Percentiles rank a stretch among this genome's conserved stretches.
These are phyloP conservation scores for Pantherophis guttatus DNA, from an alignment of 2,113 vertebrate species.

Conservation along the genomic window DNA sequence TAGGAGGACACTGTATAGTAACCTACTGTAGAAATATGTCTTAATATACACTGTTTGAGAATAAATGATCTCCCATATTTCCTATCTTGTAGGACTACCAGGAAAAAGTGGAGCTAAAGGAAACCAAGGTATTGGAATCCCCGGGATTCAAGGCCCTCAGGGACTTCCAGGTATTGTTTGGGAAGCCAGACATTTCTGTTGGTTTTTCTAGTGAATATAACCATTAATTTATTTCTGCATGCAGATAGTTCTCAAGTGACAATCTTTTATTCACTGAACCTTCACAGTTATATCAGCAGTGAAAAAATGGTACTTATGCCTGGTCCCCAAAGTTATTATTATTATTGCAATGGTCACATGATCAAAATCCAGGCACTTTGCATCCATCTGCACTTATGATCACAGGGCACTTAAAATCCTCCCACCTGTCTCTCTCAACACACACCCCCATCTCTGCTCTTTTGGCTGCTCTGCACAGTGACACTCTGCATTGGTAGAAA, in stretches of 20 bases:
- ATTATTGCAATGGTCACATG: not conserved
- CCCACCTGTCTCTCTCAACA: not conserved
- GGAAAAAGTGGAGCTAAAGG: constrained; percentile 87
- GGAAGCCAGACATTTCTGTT: not conserved
- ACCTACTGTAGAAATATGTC: not conserved
- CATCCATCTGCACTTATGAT: not conserved
- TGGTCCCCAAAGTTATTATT: not conserved
- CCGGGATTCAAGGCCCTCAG: constrained; percentile 82
- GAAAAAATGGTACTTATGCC: not conserved
- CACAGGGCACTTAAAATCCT: not conserved
- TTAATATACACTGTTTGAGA: not conserved
- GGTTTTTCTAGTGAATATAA: not conserved
- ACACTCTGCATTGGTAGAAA: not conserved
- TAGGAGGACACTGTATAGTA: not conserved
- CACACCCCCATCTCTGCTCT: not conserved
- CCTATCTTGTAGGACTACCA: constrained; percentile 76
- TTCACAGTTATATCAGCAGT: not conserved
- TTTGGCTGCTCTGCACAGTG: not conserved
- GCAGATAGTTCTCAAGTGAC: not conserved
- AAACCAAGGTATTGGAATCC: constrained; percentile 75
- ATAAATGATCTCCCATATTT: not conserved
- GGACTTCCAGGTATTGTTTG: constrained; percentile 79
- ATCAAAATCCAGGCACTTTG: not conserved
- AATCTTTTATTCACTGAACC: not conserved
- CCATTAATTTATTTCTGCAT: not conserved